Evolutionary conservation across 1,140 invertebrate genomes (phyloP), one percentile per base, ranked within the genome.

Genomic region (Tetragonula clypearis): DNA sequence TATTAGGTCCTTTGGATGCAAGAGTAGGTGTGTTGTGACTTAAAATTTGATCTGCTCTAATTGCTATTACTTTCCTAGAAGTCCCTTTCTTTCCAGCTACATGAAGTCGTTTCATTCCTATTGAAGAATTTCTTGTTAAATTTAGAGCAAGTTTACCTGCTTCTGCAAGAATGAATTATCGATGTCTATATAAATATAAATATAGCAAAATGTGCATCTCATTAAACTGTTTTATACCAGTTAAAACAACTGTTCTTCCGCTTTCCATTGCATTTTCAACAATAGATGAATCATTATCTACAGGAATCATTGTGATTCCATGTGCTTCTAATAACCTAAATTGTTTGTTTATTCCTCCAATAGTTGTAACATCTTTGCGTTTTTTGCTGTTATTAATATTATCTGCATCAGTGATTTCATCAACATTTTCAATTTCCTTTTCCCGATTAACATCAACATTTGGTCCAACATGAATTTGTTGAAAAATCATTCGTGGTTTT

Each of bases 211-310:
- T 55, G 0, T 78, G 12, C 26, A 65, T 60, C 58, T 79, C 21
- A 66, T 65, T 49, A n/a, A 68, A 78, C 21, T 71, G 56, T 83
- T 79, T 85, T 53, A 1, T 92, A 97, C 97, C 97, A 88, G 97
- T 98, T 72, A 98, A 94, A 78, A 97, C 96, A 30, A 98, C 96
- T 69, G 97, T 97, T 92, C 97, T 96, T 2, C 98, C 97, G 94
- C 96, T 97, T 95, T 98, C 97, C 89, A 98, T 95, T 19, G 97
- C 97, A 78, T 97, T 97, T 78, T 96, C 96, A 53, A 98, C 96
- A 65, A 97, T 96, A 58, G 97, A 97, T 14, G 96, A 95, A 79
- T 97, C 96, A 93, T 97, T 96, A 84, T 96, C 96, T 11, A 94
- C 87, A 62, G 97, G 96, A 86, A 98, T 96, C 96, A 98, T 97